Conservation (phyloP, 2,888 invertebrate genomes). For the Eupithecia abbreviata region DNA sequence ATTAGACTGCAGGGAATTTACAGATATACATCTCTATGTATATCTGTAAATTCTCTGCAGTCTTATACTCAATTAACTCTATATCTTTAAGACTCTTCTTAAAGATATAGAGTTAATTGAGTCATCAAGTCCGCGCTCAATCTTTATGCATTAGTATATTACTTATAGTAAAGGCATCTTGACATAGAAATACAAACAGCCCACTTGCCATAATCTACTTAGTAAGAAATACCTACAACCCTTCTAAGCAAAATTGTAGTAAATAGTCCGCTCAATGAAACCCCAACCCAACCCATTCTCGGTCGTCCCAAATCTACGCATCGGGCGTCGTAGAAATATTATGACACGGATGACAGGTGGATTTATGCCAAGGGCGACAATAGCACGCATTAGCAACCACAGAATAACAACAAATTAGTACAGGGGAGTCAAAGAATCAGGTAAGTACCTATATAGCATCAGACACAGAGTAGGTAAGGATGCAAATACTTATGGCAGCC, state of each 20-base stretch:
- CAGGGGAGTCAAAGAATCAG: conserved; percentile 9
- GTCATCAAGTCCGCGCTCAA: too few relatives aligned
- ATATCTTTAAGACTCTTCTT: too few relatives aligned
- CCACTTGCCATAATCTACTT: not conserved
- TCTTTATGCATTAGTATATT: too few relatives aligned
- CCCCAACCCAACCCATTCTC: conserved; percentile 2
- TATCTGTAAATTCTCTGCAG: too few relatives aligned
- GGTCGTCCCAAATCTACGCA: conserved; percentile 25
- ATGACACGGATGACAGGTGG: conserved; percentile 44
- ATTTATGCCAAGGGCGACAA: conserved; percentile 54
- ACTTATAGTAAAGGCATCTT: not conserved
- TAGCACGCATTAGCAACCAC: conserved; percentile 46
- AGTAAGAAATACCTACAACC: not conserved
- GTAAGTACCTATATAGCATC: not conserved
- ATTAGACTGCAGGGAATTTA: too few relatives aligned
- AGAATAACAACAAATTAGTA: conserved; percentile 17
- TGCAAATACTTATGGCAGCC: not conserved
- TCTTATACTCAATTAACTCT: too few relatives aligned
- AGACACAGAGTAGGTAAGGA: not conserved
- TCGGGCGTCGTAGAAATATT: conserved; percentile 38
- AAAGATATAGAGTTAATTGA: not conserved
- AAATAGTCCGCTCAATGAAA: conserved; percentile 19
- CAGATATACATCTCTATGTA: too few relatives aligned
- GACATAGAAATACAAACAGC: not conserved
- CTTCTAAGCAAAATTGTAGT: conserved; percentile 5